These are phyloP conservation scores for Cuniculus paca DNA, from an alignment of 2,797 vertebrate species.

Conservation along the genomic window DNA sequence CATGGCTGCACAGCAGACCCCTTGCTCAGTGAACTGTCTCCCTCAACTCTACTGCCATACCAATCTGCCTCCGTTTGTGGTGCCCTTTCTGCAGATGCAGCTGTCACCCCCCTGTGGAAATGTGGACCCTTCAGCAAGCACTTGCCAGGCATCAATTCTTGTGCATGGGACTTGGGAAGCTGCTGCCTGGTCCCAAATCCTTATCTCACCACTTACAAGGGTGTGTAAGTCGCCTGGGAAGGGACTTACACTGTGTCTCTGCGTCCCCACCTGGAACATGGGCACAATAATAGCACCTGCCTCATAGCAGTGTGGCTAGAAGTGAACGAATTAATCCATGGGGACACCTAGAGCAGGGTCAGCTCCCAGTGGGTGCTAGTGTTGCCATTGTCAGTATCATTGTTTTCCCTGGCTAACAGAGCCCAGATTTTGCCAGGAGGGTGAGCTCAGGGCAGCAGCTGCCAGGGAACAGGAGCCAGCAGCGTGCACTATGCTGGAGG, in stretches of 20 bases:
- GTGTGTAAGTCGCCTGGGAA: not conserved
- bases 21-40: not conserved
- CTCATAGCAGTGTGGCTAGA: not conserved
- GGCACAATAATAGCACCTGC: not conserved
- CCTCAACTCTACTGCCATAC: not conserved
- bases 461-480: not conserved
- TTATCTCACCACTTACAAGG: no score
- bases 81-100: not conserved
- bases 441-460: not conserved
- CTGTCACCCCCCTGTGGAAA: not conserved
- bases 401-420: not conserved
- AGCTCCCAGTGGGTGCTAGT: not conserved
- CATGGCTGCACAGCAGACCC: not conserved
- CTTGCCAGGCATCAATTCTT: accelerated
- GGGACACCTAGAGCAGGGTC: not conserved
- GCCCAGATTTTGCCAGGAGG: not conserved
- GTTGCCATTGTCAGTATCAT: not conserved
- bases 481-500: accelerated
- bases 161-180: not conserved
- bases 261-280: not conserved
- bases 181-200: not conserved
- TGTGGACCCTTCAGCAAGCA: not conserved
- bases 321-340: not conserved
- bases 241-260: not conserved
- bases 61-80: not conserved